A percentile compares a stretch with the other conserved stretches of the same genome.
These are phyloP conservation scores for Paracentrotus lividus DNA, from an alignment of 53 echinoderm and acorn worm genomes.

Conservation along the genomic window DNA sequence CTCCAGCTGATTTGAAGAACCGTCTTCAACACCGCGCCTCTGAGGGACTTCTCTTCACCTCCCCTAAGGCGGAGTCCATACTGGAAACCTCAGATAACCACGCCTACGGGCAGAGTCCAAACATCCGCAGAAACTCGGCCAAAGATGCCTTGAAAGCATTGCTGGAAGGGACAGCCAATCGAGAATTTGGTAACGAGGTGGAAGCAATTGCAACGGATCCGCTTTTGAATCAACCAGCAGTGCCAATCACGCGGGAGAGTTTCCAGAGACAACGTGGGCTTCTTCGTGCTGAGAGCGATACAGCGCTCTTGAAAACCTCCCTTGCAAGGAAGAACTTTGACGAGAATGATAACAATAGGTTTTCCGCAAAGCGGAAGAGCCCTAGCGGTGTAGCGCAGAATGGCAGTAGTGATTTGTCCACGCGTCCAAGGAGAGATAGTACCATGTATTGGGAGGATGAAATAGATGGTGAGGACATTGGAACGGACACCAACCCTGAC, in stretches of 20 bases:
- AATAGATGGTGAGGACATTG: background rate
- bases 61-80: constrained; percentile 78
- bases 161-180: background rate
- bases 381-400: background rate
- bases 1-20: background rate
- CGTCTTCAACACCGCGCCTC: background rate
- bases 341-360: constrained; percentile 55
- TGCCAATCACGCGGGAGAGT: constrained; percentile 47
- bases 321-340: constrained; percentile 25
- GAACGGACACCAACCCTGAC: background rate
- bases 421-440: background rate
- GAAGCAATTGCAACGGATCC: constrained; percentile 30
- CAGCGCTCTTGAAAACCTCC: constrained; percentile 37
- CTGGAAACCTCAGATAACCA: constrained; percentile 76
- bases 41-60: constrained; percentile 70
- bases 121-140: constrained; percentile 54
- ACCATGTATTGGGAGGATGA: constrained; percentile 59
- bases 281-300: constrained; percentile 54
- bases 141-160: constrained; percentile 64
- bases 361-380: constrained; percentile 6
- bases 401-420: background rate
- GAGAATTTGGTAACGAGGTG: background rate
- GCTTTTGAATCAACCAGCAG: constrained; percentile 40
- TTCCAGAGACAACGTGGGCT: constrained; percentile 56
- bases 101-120: constrained; percentile 66